phyloP scores from a whole-genome alignment of 2,797 vertebrate genomes.

The Orestias chungarensis region DNA sequence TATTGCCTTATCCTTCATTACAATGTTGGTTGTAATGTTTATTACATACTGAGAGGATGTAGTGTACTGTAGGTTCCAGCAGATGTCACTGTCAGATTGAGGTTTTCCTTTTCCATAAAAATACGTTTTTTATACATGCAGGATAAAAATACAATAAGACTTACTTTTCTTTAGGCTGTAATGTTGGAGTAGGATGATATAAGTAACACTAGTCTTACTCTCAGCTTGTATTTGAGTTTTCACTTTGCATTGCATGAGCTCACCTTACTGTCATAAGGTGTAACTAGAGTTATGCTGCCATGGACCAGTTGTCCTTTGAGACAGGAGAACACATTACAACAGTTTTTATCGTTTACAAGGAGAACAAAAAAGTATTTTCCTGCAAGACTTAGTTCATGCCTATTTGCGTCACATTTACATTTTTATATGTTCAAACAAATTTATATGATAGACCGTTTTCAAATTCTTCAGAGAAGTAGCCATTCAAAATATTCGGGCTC shows the following conservation, averaged over 20 bases:
- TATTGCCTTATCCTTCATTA: slow-evolving; percentile 1
- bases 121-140: slow-evolving; percentile 11
- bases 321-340: slow-evolving; percentile 21
- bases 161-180: slow-evolving; percentile 11
- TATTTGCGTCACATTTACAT: not conserved
- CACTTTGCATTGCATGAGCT: slow-evolving; percentile 11
- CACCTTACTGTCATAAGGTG: slow-evolving; percentile 13
- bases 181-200: slow-evolving; percentile 30
- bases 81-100: slow-evolving; percentile 64
- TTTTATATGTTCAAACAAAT: not conserved
- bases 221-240: slow-evolving; percentile 20
- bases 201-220: slow-evolving; percentile 10
- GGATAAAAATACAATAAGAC: slow-evolving; percentile 17
- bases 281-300: slow-evolving; percentile 38
- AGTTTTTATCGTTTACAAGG: not conserved
- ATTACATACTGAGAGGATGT: slow-evolving; percentile 17
- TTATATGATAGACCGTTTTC: no score
- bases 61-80: slow-evolving; percentile 36
- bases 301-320: slow-evolving; percentile 41
- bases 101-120: slow-evolving; percentile 1
- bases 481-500: not conserved
- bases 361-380: not conserved
- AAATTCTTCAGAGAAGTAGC: not conserved
- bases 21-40: not conserved
- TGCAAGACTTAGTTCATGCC: not conserved